A percentile compares a stretch with the other conserved stretches of the same genome.
These are phyloP conservation scores for Cyaniris semiargus DNA, from an alignment of 2,888 invertebrate genomes.

Conservation along the genomic window DNA sequence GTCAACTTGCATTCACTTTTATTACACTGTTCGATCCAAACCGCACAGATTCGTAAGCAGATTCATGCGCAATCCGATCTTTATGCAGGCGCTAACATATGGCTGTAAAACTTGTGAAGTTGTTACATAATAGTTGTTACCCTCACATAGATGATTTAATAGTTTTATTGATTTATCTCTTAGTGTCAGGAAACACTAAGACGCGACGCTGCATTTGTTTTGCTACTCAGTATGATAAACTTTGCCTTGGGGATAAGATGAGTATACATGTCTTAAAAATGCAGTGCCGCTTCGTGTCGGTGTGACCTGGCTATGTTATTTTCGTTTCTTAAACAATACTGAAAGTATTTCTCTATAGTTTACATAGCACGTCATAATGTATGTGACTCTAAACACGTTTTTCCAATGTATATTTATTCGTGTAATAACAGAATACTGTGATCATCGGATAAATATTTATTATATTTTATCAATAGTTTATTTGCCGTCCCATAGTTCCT, in stretches of 20 bases:
- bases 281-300: not conserved
- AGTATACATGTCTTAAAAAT: not conserved
- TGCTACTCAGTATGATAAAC: not conserved
- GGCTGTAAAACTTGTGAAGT: constrained; percentile 21
- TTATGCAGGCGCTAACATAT: not conserved
- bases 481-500: constrained; percentile 40
- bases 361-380: not conserved
- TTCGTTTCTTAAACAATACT: not conserved
- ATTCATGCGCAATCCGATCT: not conserved
- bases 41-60: not conserved
- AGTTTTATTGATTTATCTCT: constrained; percentile 1
- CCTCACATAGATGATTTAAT: not conserved
- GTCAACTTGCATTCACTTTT: too few species aligned
- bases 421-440: not conserved
- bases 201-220: not conserved
- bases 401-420: constrained; percentile 15
- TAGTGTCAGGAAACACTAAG: not conserved
- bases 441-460: constrained; percentile 1
- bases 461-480: constrained; percentile 35
- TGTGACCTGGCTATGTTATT: not conserved
- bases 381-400: constrained; percentile 6
- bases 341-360: not conserved
- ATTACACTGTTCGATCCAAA: not conserved
- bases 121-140: not conserved
- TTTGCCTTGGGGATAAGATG: not conserved